Evolutionary conservation across 2,113 vertebrate genomes (phyloP).

Genomic region (Vireo altiloquus): DNA sequence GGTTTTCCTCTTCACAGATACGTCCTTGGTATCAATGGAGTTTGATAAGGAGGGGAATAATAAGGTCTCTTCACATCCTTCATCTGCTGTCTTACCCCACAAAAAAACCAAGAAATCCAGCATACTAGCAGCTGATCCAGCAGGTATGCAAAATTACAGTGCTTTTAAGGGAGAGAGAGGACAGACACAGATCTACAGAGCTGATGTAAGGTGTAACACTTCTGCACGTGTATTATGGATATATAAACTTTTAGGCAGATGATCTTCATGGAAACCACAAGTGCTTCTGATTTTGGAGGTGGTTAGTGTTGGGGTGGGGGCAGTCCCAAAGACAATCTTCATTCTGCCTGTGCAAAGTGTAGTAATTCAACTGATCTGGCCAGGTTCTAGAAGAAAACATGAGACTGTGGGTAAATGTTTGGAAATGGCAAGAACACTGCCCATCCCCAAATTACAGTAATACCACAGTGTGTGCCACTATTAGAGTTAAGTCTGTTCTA

Average conservation of each 20-base stretch:
- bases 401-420: neutral
- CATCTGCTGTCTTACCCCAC: neutral
- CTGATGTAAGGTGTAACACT: neutral
- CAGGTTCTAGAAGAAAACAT: neutral
- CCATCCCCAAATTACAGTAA: neutral
- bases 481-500: neutral
- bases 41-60: conserved; percentile 57
- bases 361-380: neutral
- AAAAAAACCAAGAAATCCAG: conserved; percentile 53
- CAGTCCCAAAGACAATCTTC: neutral
- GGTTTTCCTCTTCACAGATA: conserved; percentile 39
- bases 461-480: neutral
- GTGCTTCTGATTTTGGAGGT: neutral
- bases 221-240: neutral
- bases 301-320: neutral
- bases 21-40: conserved; percentile 26
- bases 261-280: neutral
- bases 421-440: neutral
- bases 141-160: conserved; percentile 23
- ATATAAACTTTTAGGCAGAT: neutral
- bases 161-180: neutral
- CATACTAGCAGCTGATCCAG: conserved; percentile 10
- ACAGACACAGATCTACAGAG: neutral
- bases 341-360: neutral
- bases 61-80: conserved; percentile 28